Evolutionary conservation across 1,140 invertebrate species (phyloP).

Genomic region (Sycophaga agraensis): DNA sequence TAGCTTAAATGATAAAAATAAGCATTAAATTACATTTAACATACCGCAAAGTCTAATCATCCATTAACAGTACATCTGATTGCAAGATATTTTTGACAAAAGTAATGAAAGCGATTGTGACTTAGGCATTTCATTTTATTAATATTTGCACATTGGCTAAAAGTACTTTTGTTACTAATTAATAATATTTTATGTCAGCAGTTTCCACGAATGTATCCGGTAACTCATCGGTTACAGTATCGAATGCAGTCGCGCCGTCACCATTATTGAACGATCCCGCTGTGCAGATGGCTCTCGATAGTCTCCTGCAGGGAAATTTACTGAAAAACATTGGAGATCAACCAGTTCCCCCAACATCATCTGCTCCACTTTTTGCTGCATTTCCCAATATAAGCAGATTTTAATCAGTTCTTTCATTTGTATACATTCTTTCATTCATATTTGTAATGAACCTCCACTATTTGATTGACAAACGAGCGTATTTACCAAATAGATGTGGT

Average conservation of each 20-base stretch:
- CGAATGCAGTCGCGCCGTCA: conserved; percentile 49
- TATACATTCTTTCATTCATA: conserved; percentile 12
- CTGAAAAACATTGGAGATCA: conserved; percentile 60
- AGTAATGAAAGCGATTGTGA: neutral
- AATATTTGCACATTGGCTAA: conserved; percentile 4
- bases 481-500: conserved; percentile 27
- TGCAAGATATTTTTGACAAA: neutral
- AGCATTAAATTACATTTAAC: too few species aligned
- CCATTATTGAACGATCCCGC: conserved; percentile 71
- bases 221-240: conserved; percentile 37
- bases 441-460: conserved; percentile 25
- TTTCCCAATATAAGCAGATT: conserved; percentile 54
- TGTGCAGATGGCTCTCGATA: conserved; percentile 75
- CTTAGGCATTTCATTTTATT: conserved; percentile 1
- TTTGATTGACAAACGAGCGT: conserved; percentile 15
- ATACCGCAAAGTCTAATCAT: too few species aligned
- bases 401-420: conserved; percentile 34
- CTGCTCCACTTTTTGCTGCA: conserved; percentile 52
- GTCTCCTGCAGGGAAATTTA: conserved; percentile 68
- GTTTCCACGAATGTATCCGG: conserved; percentile 35
- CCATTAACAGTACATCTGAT: too few species aligned
- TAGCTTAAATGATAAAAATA: neutral
- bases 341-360: conserved; percentile 31
- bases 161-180: conserved; percentile 16
- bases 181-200: conserved; percentile 36